Evolutionary conservation across 2,797 vertebrate species (phyloP).

Genomic region (Mormyrus hasselquistii): DNA sequence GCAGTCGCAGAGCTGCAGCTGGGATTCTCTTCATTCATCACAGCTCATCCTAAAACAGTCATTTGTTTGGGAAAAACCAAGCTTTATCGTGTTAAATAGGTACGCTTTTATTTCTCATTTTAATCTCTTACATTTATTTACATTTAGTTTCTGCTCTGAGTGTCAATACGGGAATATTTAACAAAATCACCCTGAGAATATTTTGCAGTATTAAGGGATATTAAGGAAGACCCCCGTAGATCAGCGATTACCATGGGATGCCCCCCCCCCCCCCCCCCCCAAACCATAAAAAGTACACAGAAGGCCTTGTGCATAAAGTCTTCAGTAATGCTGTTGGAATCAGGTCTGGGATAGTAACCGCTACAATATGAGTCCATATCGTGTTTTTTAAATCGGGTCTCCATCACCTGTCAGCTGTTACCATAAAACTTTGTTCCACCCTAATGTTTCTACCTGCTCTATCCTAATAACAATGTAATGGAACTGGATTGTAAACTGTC

Average conservation of each 20-base stretch:
- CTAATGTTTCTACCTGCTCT: conserved; percentile 41
- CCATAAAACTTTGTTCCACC: conserved; percentile 34
- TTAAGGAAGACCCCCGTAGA: neutral
- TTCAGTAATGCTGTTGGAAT: conserved; percentile 26
- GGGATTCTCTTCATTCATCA: conserved; percentile 45
- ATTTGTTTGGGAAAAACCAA: neutral
- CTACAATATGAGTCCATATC: conserved; percentile 24
- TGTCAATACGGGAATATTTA: neutral
- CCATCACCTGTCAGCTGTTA: conserved; percentile 28
- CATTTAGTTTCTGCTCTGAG: neutral
- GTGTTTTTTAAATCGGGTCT: conserved; percentile 30
- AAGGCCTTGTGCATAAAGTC: conserved; percentile 10
- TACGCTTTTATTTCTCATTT: neutral
- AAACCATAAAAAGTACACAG: neutral
- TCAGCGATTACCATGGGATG: neutral
- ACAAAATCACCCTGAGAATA: neutral
- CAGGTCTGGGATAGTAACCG: conserved; percentile 30
- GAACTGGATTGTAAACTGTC: conserved; percentile 46
- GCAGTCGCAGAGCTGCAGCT: conserved; percentile 48
- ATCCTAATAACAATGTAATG: conserved; percentile 46
- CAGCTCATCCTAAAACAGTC: conserved; percentile 42
- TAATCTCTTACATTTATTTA: neutral
- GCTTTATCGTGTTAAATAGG: neutral
- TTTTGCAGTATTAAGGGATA: neutral
- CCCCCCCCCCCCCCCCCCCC: no score